Conservation (phyloP, 2,888 invertebrate genomes). For the Eilema sororculum region DNA sequence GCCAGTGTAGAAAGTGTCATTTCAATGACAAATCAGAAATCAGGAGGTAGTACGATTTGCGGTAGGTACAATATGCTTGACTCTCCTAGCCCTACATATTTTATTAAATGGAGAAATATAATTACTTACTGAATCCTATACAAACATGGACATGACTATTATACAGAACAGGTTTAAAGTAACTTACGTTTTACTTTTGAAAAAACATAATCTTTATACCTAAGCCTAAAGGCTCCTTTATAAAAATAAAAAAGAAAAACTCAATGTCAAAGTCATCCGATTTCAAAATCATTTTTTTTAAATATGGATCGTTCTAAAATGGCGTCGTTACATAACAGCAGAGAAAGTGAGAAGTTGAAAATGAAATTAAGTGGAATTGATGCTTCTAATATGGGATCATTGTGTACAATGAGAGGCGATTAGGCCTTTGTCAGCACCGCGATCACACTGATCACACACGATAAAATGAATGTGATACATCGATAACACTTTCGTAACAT, state of each 20-base stretch:
- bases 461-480: constrained; percentile 44
- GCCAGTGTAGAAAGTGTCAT: too few relatives aligned
- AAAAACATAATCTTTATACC: too few relatives aligned
- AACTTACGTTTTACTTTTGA: too few relatives aligned
- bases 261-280: constrained; percentile 15
- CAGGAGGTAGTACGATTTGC: too few relatives aligned
- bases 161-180: not conserved
- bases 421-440: constrained; percentile 54
- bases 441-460: constrained; percentile 32
- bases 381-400: constrained; percentile 62
- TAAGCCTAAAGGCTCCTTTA: too few relatives aligned
- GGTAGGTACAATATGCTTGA: too few relatives aligned
- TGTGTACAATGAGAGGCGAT: constrained; percentile 53
- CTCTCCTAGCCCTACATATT: too few relatives aligned
- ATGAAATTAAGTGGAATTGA: constrained; percentile 67
- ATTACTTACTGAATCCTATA: not conserved
- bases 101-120: not conserved
- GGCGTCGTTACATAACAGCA: constrained; percentile 50
- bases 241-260: too few relatives aligned
- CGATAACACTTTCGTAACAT: constrained; percentile 38
- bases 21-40: too few relatives aligned
- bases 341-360: constrained; percentile 59
- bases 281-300: constrained; percentile 43
- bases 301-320: constrained; percentile 54
- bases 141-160: not conserved